phyloP scores from a whole-genome alignment of 35 echinoderm and acorn worm species.

The Apostichopus californicus region DNA sequence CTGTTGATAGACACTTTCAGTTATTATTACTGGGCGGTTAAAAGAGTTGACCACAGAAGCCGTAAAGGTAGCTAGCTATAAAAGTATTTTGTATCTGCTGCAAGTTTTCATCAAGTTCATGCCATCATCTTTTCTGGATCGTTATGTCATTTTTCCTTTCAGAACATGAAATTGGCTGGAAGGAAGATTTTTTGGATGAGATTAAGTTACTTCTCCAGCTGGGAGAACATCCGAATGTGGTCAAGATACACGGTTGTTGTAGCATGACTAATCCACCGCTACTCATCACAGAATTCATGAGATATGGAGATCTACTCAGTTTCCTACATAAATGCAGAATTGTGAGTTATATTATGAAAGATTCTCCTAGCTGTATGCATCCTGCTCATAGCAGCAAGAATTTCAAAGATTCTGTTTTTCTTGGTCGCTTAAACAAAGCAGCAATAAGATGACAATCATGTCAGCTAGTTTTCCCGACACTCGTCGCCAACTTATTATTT shows the following conservation, averaged over 20 bases:
- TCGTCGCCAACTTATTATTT: not conserved
- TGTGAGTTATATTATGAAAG: constrained; percentile 27
- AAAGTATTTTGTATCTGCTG: no score
- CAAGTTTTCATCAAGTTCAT: no score
- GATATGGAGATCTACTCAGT: constrained; percentile 89
- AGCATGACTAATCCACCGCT: constrained; percentile 74
- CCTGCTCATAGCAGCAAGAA: no score
- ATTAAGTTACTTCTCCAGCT: constrained; percentile 91
- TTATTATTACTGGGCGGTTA: no score
- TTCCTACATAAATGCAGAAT: constrained; percentile 85
- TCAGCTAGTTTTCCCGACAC: no score
- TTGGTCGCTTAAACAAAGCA: no score
- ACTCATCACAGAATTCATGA: constrained; percentile 95
- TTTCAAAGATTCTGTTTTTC: no score
- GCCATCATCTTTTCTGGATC: no score
- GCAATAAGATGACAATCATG: no score
- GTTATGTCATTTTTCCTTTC: not conserved
- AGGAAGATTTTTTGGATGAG: constrained; percentile 90
- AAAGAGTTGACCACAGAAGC: no score
- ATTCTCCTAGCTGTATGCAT: not conserved
- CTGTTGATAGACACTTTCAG: no score
- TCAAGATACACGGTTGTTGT: constrained; percentile 76
- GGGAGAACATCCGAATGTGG: constrained; percentile 84
- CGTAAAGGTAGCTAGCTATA: no score
- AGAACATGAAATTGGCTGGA: constrained; percentile 78